These are phyloP conservation scores for Acestrorhynchus altus DNA, from an alignment of 2,797 vertebrate species.

Conservation along the genomic window DNA sequence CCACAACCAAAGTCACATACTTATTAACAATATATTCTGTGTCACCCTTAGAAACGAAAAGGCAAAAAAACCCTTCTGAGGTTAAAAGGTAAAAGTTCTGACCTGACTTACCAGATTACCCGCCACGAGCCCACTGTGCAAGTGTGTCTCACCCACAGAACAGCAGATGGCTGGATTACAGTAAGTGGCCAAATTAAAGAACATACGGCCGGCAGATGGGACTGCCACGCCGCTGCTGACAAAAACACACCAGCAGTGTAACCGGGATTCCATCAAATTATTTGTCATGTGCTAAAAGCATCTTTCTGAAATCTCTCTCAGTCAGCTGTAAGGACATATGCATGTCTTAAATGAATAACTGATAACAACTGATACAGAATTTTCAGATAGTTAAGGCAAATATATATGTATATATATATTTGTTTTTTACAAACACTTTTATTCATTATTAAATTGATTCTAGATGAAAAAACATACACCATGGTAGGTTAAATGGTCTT, in stretches of 20 bases:
- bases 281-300: not conserved
- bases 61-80: not conserved
- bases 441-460: too few species aligned
- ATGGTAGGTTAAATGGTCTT: not conserved
- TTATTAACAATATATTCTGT: not conserved
- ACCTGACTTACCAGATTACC: not conserved
- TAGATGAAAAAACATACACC: not conserved
- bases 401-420: too few species aligned
- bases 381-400: too few species aligned
- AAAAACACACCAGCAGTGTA: slow-evolving; percentile 3
- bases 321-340: not conserved
- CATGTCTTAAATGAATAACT: not conserved
- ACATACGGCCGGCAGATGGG: slow-evolving; percentile 52
- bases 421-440: too few species aligned
- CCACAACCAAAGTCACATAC: not conserved
- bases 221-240: slow-evolving; percentile 30
- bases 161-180: slow-evolving; percentile 52
- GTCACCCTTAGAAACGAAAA: too few species aligned
- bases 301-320: not conserved
- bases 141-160: not conserved
- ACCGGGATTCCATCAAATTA: slow-evolving; percentile 9
- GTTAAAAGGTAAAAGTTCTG: not conserved
- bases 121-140: not conserved
- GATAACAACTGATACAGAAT: too few species aligned
- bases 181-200: slow-evolving; percentile 45